A percentile compares a stretch with the other conserved stretches of the same genome.
Conservation (phyloP, 2,888 invertebrate genomes). For the Lamellibrachia satsuma region DNA sequence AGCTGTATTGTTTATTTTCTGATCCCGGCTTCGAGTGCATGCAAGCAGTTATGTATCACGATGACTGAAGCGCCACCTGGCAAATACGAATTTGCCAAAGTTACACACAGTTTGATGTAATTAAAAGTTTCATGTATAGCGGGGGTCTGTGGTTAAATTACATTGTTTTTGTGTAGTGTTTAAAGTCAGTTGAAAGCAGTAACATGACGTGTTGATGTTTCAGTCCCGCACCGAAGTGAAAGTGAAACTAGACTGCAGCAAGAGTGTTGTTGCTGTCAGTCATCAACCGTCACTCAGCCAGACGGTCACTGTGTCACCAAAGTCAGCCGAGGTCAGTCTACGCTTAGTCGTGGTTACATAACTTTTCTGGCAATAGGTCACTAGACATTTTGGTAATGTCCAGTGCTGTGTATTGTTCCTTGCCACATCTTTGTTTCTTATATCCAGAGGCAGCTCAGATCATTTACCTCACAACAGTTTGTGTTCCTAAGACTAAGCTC, state of each 20-base stretch:
- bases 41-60: too few relatives aligned
- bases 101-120: too few relatives aligned
- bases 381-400: too few relatives aligned
- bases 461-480: slow-evolving; percentile 21
- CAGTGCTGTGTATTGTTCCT: too few relatives aligned
- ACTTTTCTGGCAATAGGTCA: background rate
- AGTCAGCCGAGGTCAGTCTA: slow-evolving; percentile 47
- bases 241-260: slow-evolving; percentile 54
- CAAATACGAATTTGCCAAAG: too few relatives aligned
- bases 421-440: too few relatives aligned
- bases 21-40: background rate
- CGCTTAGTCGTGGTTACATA: background rate
- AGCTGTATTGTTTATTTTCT: too few relatives aligned
- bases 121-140: too few relatives aligned
- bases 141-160: too few relatives aligned
- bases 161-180: background rate
- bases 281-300: slow-evolving; percentile 47
- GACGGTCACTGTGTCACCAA: slow-evolving; percentile 50
- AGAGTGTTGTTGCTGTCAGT: slow-evolving; percentile 51
- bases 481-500: too few relatives aligned
- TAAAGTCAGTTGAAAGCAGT: background rate
- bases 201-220: slow-evolving; percentile 33
- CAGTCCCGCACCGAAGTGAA: slow-evolving; percentile 53
- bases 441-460: background rate
- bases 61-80: too few relatives aligned